A percentile compares a stretch with the other conserved stretches of the same genome.
These are phyloP conservation scores for Drosophila nigrodunni DNA, from an alignment of 1,140 invertebrate genomes.

Conservation along the genomic window DNA sequence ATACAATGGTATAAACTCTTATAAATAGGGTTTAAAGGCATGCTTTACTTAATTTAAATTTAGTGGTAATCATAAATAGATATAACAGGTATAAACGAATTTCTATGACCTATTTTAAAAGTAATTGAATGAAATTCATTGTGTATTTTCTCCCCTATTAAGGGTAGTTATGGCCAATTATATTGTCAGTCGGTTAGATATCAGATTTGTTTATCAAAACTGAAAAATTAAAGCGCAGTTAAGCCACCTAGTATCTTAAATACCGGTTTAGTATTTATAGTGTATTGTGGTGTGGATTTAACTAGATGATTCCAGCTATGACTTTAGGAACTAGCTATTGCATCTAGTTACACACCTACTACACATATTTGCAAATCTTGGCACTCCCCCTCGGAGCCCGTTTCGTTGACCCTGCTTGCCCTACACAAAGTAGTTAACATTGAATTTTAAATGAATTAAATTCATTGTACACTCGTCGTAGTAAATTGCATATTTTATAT, in stretches of 20 bases:
- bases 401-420: conserved; percentile 17
- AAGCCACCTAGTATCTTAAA: conserved; percentile 12
- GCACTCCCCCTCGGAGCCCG: neutral
- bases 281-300: conserved; percentile 22
- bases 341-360: neutral
- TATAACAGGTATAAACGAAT: no score
- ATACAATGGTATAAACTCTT: no score
- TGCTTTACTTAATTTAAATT: no score
- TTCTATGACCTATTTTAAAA: no score
- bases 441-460: conserved; percentile 75
- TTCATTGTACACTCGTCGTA: conserved; percentile 38
- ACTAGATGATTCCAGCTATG: conserved; percentile 35
- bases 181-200: neutral
- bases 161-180: neutral
- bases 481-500: conserved; percentile 62
- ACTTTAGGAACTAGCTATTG: conserved; percentile 41
- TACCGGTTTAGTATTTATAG: conserved; percentile 8
- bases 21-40: no score
- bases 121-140: no score
- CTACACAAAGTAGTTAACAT: conserved; percentile 66
- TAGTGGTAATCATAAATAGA: no score
- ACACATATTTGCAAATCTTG: conserved; percentile 4
- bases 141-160: neutral
- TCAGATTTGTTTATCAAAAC: neutral
- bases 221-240: neutral